Evolutionary conservation across 2,888 invertebrate genomes (phyloP).

Genomic region (Oscheius sp.): DNA sequence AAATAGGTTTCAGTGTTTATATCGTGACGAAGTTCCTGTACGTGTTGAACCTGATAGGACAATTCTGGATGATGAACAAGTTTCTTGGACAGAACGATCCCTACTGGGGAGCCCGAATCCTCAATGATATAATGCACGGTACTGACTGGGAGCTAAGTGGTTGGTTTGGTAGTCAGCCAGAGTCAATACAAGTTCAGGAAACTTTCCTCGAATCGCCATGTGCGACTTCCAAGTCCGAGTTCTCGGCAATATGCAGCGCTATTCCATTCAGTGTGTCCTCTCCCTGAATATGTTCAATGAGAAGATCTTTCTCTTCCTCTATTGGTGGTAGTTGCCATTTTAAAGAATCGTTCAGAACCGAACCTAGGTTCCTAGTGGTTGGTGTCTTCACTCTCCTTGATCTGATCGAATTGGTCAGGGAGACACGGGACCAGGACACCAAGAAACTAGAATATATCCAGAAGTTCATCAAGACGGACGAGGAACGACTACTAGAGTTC

Average conservation of each 20-base stretch:
- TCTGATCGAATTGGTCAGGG: conserved; percentile 42
- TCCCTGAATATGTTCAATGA: conserved; percentile 70
- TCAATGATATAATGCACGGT: conserved; percentile 65
- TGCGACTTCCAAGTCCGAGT: conserved; percentile 69
- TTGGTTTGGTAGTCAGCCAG: not conserved
- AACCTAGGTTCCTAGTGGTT: conserved; percentile 46
- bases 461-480: conserved; percentile 47
- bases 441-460: conserved; percentile 43
- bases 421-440: conserved; percentile 39
- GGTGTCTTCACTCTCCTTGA: conserved; percentile 52
- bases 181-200: conserved; percentile 42
- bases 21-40: conserved; percentile 68
- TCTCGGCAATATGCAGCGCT: conserved; percentile 57
- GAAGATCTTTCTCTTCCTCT: conserved; percentile 70
- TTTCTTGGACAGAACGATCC: conserved; percentile 66
- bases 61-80: conserved; percentile 70
- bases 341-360: too few species aligned
- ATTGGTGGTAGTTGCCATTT: conserved; percentile 54
- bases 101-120: conserved; percentile 66
- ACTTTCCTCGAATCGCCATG: conserved; percentile 71
- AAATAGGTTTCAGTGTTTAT: conserved; percentile 59
- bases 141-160: conserved; percentile 69
- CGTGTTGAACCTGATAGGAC: conserved; percentile 66
- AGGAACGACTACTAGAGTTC: conserved; percentile 53
- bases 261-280: conserved; percentile 63